Evolutionary conservation across 2,113 vertebrate genomes (phyloP).

Genomic region (Nycticebus coucang): DNA sequence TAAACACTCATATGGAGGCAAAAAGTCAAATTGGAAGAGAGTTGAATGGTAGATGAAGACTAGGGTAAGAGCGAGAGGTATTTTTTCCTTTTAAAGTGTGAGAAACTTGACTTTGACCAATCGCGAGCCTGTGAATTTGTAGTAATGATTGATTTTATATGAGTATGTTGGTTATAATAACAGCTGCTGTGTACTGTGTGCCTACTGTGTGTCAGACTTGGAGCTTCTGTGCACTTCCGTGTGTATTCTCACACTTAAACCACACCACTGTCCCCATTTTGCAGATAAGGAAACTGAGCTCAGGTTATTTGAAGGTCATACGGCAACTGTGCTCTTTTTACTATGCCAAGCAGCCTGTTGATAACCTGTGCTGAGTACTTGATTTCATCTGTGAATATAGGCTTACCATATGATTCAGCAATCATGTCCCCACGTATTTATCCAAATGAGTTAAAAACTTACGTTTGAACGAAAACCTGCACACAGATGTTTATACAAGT

Average conservation of each 20-base stretch:
- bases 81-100: background rate
- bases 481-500: background rate
- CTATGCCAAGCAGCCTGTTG: background rate
- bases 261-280: background rate
- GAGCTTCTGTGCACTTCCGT: background rate
- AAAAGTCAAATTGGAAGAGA: background rate
- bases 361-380: background rate
- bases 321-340: background rate
- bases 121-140: background rate
- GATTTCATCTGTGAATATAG: background rate
- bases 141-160: background rate
- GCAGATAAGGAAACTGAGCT: background rate
- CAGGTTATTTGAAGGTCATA: background rate
- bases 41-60: background rate
- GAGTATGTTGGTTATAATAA: background rate
- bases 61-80: background rate
- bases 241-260: background rate
- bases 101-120: background rate
- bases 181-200: background rate
- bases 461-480: background rate
- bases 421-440: background rate
- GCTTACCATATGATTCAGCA: too few species aligned
- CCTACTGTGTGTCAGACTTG: background rate
- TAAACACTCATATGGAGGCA: background rate
- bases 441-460: background rate